Evolutionary conservation across 2,888 invertebrate species (phyloP), one percentile per base, ranked within the genome.

Genomic region (Drosophila borealis): DNA sequence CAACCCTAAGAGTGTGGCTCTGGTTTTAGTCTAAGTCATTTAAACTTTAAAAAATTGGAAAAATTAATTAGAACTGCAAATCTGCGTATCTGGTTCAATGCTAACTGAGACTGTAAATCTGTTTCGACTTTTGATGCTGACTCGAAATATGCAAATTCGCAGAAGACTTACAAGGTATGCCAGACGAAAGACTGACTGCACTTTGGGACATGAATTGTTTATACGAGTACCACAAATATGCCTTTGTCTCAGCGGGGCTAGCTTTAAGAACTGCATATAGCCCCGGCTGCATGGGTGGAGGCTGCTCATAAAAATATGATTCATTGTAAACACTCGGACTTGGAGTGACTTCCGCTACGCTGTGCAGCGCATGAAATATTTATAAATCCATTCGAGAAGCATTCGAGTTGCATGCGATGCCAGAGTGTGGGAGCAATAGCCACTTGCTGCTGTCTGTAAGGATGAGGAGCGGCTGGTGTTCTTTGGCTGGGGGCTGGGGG

Each of bases 351-450:
- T 85, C 76, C 82, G 85, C 71, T 57, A 70, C 70, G 61, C 53
- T 76, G 84, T 61, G 64, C 70, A 74, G 53, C 57, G 64, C 77
- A 87, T 85, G 88, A 87, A 85, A 89, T 89, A 85, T 85, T 89
- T 89, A 85, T 85, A 81, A 85, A 83, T 67, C 64, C 81, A 85
- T 81, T 50, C 68, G 57, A 60, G 62, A 44, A 51, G 49, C 54
- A 17, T 17, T 17, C 17, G 17, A 50, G 39, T 56, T 72, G 46
- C 29, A 21, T 21, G 21, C 37, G 25, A 41, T 11, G 34, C 4
- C 1, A 49, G 44, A 21, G 45, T 29, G 17, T 3, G 50, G 14
- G 13, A 17, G 61, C 55, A 46, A 56, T 54, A 51, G 65, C 57
- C 67, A 53, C 46, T 63, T 56, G 57, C 39, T n/a, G 4, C 44